Base-by-base conservation (phyloP, 2,888 invertebrate species). In the Drosophila rellima region DNA sequence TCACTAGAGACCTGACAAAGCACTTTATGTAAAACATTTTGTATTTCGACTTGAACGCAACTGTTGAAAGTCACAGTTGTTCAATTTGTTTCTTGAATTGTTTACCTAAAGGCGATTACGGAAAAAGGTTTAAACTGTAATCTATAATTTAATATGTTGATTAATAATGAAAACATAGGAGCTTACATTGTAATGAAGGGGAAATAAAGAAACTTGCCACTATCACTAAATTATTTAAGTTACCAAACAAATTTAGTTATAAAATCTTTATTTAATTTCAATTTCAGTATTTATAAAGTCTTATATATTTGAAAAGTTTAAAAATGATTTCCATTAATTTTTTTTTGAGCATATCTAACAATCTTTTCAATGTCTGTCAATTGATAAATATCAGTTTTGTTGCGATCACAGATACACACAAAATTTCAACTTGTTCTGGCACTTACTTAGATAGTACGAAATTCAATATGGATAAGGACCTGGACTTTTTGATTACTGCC, bases 401-500 rank as follows among this genome's bases (percentile, higher is more conserved):
- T 33, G 40, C 10, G 17, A 29, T 18, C 47, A 18, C 31, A 48
- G 26, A 26, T 33, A 33, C 17, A 35, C 18, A 8, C 23, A 33
- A 15, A 45, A 39, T 48, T 23, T 26, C 29, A 33, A 35, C 23
- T 35, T 23, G 11, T 56, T 56, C 23, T 15, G 56, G 44, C 55
- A 31, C 7, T 11, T 15, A 54, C 31, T 15, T 42, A 23, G 26
- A 26, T 7, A 15, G 26, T 15, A 44, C 23, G 11, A 52, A 39
- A 52, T 23, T 39, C 8, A 45, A 45, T 23, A 84, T 84, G 87
- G 84, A 88, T 8, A 29, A 73, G 13, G 87, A 84, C 11, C 45
- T 84, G 10, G 70, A 87, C 7, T 87, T 81, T 47, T 39, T 84
- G n/a, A 84, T 84, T 1, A 63, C 51, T 3, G 76, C 84, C 3